Conservation (phyloP, 2,113 vertebrate species). For the Corythornis vintsioides region DNA sequence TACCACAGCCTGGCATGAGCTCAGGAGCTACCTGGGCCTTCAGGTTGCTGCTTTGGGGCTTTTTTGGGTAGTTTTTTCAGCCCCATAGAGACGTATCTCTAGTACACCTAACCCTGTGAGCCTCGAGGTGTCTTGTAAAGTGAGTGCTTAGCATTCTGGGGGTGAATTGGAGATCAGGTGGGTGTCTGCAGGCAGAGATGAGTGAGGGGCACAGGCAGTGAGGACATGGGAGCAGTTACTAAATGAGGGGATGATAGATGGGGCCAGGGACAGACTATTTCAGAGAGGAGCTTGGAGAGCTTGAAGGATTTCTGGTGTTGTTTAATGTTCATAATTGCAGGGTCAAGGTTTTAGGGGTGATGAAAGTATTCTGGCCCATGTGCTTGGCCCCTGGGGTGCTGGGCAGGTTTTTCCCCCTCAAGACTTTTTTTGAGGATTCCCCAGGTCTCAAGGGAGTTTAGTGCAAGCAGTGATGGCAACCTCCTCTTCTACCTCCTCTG, state of each 20-base stretch:
- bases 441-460: not conserved
- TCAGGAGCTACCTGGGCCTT: not conserved
- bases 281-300: not conserved
- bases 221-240: not conserved
- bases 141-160: not conserved
- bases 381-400: not conserved
- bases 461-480: not conserved
- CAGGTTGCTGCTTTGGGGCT: not conserved
- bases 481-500: not conserved
- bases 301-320: not conserved
- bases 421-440: not conserved
- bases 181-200: not conserved
- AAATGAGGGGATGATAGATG: not conserved
- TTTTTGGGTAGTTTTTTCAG: not conserved
- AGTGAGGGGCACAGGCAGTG: not conserved
- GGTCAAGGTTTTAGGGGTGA: not conserved
- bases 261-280: not conserved
- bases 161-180: not conserved
- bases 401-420: not conserved
- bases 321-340: not conserved
- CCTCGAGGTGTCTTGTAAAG: accelerated
- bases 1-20: not conserved
- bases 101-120: not conserved
- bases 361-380: not conserved
- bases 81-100: not conserved